Conservation (phyloP, 92 coral and sea anemone species). For the Desmophyllum pertusum region DNA sequence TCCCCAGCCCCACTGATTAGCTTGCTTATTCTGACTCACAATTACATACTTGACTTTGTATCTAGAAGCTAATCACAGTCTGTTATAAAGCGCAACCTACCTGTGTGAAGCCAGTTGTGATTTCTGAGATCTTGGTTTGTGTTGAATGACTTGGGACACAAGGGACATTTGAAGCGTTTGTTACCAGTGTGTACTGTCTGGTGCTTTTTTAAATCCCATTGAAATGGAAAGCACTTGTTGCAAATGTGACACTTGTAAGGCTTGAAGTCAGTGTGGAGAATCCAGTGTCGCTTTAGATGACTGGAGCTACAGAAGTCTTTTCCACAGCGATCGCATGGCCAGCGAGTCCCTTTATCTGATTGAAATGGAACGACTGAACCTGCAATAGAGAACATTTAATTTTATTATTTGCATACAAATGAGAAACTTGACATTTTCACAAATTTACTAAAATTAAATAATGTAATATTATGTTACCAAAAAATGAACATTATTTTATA, state of each 20-base stretch:
- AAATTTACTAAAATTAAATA: too few relatives aligned
- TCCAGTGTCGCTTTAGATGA: slow-evolving; percentile 82
- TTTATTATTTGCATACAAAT: too few relatives aligned
- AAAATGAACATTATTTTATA: too few relatives aligned
- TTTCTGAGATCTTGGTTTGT: slow-evolving; percentile 63
- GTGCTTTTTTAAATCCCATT: slow-evolving; percentile 81
- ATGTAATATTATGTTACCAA: too few relatives aligned
- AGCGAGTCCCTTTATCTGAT: slow-evolving; percentile 70
- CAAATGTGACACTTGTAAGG: slow-evolving; percentile 72
- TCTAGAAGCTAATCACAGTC: not conserved
- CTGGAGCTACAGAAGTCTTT: slow-evolving; percentile 76
- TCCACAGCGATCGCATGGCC: slow-evolving; percentile 82
- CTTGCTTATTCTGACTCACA: too few relatives aligned
- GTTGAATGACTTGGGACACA: slow-evolving; percentile 74
- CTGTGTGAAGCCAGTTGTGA: slow-evolving; percentile 82
- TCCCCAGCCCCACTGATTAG: too few relatives aligned
- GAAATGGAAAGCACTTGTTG: slow-evolving; percentile 65
- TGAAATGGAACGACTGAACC: slow-evolving; percentile 63
- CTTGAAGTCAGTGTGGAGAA: slow-evolving; percentile 77
- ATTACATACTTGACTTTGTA: too few relatives aligned
- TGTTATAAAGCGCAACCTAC: slow-evolving; percentile 8
- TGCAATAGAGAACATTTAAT: slow-evolving; percentile 11
- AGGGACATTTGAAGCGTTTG: slow-evolving; percentile 71
- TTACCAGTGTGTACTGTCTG: slow-evolving; percentile 76
- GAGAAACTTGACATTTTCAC: too few relatives aligned